Evolutionary conservation across 2,113 vertebrate genomes (phyloP), one percentile per base, ranked within the genome.

Genomic region (Boleophthalmus pectinirostris): DNA sequence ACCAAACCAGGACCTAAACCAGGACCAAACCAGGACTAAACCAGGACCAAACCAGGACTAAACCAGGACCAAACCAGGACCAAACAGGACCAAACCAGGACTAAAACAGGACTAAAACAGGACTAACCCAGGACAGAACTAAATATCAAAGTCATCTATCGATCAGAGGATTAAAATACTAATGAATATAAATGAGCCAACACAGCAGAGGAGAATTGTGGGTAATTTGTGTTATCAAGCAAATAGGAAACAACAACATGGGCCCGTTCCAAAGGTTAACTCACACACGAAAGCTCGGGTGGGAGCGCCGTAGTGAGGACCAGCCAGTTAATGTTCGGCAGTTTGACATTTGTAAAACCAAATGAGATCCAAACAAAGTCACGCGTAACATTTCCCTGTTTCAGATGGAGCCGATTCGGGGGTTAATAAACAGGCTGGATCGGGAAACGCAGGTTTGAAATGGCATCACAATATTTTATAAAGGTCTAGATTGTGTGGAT

Each of bases 101-200:
- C n/a, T n/a, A n/a, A n/a, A n/a, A n/a, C n/a, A n/a, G n/a, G n/a
- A n/a, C n/a, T n/a, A 29, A 29, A 29, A 2, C 29, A 29, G 29
- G 4, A 29, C 29, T 29, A 29, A 29, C 2, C 29, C 29, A 29
- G 29, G 29, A 29, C 4, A n/a, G n/a, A n/a, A n/a, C n/a, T n/a
- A n/a, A n/a, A n/a, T n/a, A n/a, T n/a, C 29, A 29, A 29, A 29
- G n/a, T n/a, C n/a, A n/a, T n/a, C 4, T 4, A 29, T 29, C 29
- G 2, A 29, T 29, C 29, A 29, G 33, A 56, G 69, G 77, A 83
- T 87, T 74, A n/a, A n/a, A n/a, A 85, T 87, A 89, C 87, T 82
- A 85, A 90, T 88, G 72, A 70, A 80, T 72, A 77, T 73, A 88
- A 90, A 90, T 79, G 65, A 83, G 82, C 79, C n/a, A 73, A 74